A percentile compares a stretch with the other conserved stretches of the same genome.
These are phyloP conservation scores for Drosophila neotestacea DNA, from an alignment of 2,888 invertebrate species.

Conservation along the genomic window DNA sequence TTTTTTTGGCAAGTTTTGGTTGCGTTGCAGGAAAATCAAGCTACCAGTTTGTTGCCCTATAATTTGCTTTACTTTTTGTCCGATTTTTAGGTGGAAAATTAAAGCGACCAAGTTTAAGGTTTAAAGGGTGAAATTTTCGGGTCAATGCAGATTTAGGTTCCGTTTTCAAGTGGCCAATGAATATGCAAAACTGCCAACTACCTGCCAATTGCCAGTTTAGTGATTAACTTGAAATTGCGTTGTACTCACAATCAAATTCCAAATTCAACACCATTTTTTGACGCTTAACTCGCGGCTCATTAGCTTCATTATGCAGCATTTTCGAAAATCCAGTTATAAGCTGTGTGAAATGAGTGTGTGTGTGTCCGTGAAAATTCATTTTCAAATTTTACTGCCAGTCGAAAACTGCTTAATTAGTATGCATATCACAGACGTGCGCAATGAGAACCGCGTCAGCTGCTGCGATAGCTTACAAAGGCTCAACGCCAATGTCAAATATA, in stretches of 20 bases:
- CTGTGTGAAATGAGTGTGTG: slow-evolving; percentile 11
- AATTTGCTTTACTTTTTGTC: slow-evolving; percentile 7
- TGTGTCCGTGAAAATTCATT: slow-evolving; percentile 21
- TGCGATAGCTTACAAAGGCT: slow-evolving; percentile 43
- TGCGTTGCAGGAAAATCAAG: slow-evolving; percentile 15
- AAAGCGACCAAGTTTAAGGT: background rate
- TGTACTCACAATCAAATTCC: slow-evolving; percentile 24
- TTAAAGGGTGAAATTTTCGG: background rate
- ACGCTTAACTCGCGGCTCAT: slow-evolving; percentile 66
- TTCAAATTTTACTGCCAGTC: slow-evolving; percentile 34
- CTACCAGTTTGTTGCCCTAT: slow-evolving; percentile 22
- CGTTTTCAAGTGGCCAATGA: slow-evolving; percentile 8
- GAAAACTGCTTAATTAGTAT: slow-evolving; percentile 66
- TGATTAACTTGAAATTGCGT: slow-evolving; percentile 32
- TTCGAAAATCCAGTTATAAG: slow-evolving; percentile 71
- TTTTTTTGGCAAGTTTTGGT: slow-evolving; percentile 1
- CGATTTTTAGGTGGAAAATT: background rate
- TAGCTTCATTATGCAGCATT: slow-evolving; percentile 74
- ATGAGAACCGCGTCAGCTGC: slow-evolving; percentile 34
- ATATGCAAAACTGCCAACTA: slow-evolving; percentile 38
- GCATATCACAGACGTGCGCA: slow-evolving; percentile 64
- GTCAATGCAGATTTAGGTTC: background rate
- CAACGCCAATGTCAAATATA: slow-evolving; percentile 25
- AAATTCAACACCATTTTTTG: slow-evolving; percentile 25
- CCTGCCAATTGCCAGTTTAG: slow-evolving; percentile 16